Evolutionary conservation across 2,797 vertebrate genomes (phyloP), one percentile per base, ranked within the genome.

Genomic region (Gambusia yucatana): DNA sequence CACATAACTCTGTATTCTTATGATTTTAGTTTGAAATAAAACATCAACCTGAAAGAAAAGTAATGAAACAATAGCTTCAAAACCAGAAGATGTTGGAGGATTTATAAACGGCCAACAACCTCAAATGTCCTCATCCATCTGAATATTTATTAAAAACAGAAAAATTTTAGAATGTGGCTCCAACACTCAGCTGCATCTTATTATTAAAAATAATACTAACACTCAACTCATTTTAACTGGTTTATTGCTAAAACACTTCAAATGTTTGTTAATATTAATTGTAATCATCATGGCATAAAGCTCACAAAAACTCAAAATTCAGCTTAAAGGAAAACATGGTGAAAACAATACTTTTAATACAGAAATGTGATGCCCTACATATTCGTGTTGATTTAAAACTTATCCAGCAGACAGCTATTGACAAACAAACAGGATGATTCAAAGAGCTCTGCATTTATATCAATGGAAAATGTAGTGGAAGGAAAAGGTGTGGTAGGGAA

Each of bases 91-190:
- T 5, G 8, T 22, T 69, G 6, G 72, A 47, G 77, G 41, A 44
- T 69, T 77, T 79, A 79, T 33, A 33, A 33, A 79, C 82, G 59
- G 71, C 43, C 39, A 52, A 79, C 25, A 30, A 61, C 57, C 5
- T 48, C 63, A 67, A 44, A 65, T 46, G 61, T 70, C 74, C 70
- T 80, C 80, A 81, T 33, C 20, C 6, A 6, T 69, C 57, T 72
- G 25, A 50, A 50, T 28, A 75, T 20, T 52, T 25, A 75, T 20
- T 67, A 74, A 33, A 8, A 75, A 11, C 70, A 48, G 25, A 46
- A 6, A 70, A 20, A 41, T 4, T 63, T 0, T 7, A 57, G n/a
- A 57, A 57, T 14, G 55, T 28, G 65, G 22, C 65, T 39, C 39
- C 22, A 9, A 67, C 20, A 69, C 22, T 25, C 36, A 69, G 65